Base-by-base conservation (phyloP, 1,140 invertebrate genomes). In the Cephus cinctus region DNA sequence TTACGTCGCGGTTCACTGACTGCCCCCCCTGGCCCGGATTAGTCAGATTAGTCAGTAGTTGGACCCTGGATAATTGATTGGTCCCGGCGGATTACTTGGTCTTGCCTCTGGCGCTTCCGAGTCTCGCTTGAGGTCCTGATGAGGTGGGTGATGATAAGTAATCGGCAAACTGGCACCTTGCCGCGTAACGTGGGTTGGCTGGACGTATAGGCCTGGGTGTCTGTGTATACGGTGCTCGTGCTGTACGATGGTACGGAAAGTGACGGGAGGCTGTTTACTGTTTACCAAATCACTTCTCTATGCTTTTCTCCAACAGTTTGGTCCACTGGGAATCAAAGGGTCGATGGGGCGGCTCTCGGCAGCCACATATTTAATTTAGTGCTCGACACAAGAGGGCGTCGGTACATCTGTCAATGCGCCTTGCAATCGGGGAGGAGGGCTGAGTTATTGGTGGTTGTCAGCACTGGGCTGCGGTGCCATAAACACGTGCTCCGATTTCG, bases 401-500 rank as follows among this genome's bases (percentile, higher is more conserved):
- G 54, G 51, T 61, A 61, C 59, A 61, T 61, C 59, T 61, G 59
- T 61, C 59, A 61, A 60, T 60, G 57, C 57, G 48, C 27, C 52
- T 40, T 54, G 50, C 39, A 32, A 41, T 43, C 43, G 21, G 55
- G 43, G 44, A 15, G 2, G 27, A 44, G 16, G 9, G 39, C 44
- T 19, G 27, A 11, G 11, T 36, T 27, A 22, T 8, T 64, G 65
- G 61, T 62, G 64, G 61, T 71, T 67, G 67, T 69, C 66, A 67
- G 59, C 60, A 61, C 55, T 62, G 59, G 65, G 54, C 59, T 59
- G 56, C 53, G 66, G 53, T 71, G 67, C 66, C 67, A 70, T 54
- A 57, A 67, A 71, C 69, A 71, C 69, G 67, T 69, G 66, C 64
- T 67, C 53, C 52, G 63, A 63, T 69, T 67, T 67, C 59, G 63